Conservation (phyloP, 2,113 vertebrate genomes). For the Eira barbara region DNA sequence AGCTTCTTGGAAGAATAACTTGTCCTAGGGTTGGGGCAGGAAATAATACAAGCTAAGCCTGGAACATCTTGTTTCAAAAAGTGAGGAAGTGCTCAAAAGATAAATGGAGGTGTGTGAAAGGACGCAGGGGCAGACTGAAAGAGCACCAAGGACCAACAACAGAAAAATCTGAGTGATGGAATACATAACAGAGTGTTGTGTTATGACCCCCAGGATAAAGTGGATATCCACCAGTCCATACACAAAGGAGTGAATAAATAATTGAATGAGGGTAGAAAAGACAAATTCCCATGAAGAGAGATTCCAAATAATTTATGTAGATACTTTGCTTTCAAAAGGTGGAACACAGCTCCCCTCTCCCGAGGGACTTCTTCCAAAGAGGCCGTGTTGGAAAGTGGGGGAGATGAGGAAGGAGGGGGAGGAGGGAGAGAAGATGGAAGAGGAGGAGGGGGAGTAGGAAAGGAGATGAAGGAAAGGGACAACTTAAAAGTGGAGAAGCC, state of each 20-base stretch:
- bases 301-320: background rate
- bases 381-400: background rate
- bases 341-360: too few relatives aligned
- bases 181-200: fast-evolving
- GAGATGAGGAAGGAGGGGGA: background rate
- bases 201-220: too few relatives aligned
- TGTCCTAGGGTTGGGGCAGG: background rate
- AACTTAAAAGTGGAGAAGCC: background rate
- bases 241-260: too few relatives aligned
- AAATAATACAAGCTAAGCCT: background rate
- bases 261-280: background rate
- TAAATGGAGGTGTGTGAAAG: background rate
- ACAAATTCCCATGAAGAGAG: background rate
- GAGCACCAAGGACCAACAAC: background rate
- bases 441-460: too few relatives aligned
- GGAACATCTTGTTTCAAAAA: background rate
- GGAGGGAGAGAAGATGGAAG: background rate
- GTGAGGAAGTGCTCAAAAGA: background rate
- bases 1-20: too few relatives aligned
- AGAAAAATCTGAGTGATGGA: background rate
- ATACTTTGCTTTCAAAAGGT: background rate
- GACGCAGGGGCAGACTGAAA: fast-evolving
- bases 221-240: fast-evolving
- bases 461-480: background rate
- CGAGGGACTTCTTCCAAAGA: too few relatives aligned